Evolutionary conservation across 2,888 invertebrate species (phyloP).

Genomic region (Drosophila quinaria): DNA sequence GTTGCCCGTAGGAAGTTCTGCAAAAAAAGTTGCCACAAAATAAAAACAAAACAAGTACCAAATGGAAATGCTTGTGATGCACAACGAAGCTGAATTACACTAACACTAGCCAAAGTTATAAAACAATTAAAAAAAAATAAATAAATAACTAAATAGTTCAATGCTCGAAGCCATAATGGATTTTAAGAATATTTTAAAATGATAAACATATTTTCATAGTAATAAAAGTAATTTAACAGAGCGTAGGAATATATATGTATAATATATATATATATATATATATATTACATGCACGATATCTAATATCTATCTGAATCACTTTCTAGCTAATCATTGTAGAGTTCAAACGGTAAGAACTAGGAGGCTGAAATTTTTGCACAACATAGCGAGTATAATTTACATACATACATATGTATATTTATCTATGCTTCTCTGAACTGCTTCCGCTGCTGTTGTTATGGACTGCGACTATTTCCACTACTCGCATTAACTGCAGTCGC

Average conservation of each 20-base stretch:
- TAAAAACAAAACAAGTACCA: constrained; percentile 48
- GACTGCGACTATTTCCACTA: constrained; percentile 73
- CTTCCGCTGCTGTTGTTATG: constrained; percentile 62
- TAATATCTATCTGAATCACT: too few species aligned
- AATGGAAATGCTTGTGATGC: constrained; percentile 10
- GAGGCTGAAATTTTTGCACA: too few species aligned
- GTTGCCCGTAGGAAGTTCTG: constrained; percentile 53
- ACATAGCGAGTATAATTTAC: neutral
- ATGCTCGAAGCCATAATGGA: neutral
- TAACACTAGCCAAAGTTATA: constrained; percentile 8
- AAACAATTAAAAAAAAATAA: neutral
- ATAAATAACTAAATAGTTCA: neutral
- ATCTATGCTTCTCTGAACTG: constrained; percentile 16
- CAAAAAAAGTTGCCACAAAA: constrained; percentile 46
- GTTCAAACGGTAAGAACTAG: too few species aligned
- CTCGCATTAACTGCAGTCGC: constrained; percentile 81
- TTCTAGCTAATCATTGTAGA: too few species aligned
- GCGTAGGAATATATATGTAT: neutral
- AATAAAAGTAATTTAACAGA: neutral
- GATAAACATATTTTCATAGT: neutral
- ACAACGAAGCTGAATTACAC: constrained; percentile 39
- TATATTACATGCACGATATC: neutral
- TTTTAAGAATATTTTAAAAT: neutral
- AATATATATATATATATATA: too few species aligned
- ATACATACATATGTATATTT: neutral